phyloP scores from a whole-genome alignment of 2,797 vertebrate species.

The Hydrophis major region DNA sequence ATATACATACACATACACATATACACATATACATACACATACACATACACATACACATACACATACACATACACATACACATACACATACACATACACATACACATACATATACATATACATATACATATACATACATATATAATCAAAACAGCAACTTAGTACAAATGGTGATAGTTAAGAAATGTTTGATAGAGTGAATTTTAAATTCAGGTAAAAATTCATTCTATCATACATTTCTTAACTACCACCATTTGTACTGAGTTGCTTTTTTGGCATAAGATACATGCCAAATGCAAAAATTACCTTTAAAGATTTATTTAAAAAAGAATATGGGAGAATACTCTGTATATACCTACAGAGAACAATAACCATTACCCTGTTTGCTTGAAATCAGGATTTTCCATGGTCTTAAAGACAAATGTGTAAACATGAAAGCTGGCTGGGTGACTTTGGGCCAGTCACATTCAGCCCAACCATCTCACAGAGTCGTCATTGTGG shows the following conservation, averaged over 20 bases:
- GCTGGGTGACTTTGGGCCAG: neutral
- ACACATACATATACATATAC: too few relatives aligned
- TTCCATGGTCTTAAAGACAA: neutral
- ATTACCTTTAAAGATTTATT: neutral
- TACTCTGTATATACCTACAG: neutral
- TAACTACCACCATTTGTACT: neutral
- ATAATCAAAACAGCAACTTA: too few relatives aligned
- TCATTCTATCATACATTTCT: neutral
- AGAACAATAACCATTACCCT: neutral
- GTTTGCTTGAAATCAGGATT: neutral
- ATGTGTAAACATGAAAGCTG: neutral
- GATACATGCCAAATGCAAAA: neutral
- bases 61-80: too few relatives aligned
- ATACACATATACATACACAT: too few relatives aligned
- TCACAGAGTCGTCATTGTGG: neutral
- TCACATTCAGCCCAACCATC: neutral
- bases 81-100: too few relatives aligned
- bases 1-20: too few relatives aligned
- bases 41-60: too few relatives aligned
- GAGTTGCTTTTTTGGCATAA: neutral
- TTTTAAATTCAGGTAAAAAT: neutral
- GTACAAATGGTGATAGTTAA: too few relatives aligned
- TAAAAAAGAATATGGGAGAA: neutral
- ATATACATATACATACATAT: too few relatives aligned
- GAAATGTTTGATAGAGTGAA: too few relatives aligned